Percentiles rank a stretch among this genome's conserved stretches.
phyloP scores from a whole-genome alignment of 2,888 invertebrate genomes.

The Trachelus troglodyta region DNA sequence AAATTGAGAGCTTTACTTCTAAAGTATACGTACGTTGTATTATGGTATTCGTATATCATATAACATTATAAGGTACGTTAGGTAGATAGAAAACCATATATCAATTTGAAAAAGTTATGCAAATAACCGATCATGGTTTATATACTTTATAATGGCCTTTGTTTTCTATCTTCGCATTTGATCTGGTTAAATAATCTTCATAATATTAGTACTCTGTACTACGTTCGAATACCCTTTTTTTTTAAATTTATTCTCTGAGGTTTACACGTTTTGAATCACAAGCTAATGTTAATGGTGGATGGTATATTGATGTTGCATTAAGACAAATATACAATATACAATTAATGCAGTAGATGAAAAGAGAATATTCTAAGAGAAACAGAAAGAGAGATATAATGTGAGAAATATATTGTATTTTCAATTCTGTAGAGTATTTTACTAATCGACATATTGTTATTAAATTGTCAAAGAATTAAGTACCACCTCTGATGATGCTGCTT shows the following conservation, averaged over 20 bases:
- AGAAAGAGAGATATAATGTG: constrained; percentile 7
- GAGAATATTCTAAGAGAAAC: constrained; percentile 21
- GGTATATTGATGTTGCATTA: constrained; percentile 24
- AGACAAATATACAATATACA: constrained; percentile 22
- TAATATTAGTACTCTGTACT: background rate
- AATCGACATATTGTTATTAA: constrained; percentile 35
- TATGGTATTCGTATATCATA: background rate
- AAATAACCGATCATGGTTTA: background rate
- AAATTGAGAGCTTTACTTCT: background rate
- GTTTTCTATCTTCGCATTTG: background rate
- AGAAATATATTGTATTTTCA: constrained; percentile 44
- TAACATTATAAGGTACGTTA: background rate
- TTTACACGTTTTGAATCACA: constrained; percentile 27
- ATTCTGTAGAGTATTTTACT: constrained; percentile 52
- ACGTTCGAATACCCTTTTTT: background rate
- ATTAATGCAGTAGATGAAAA: constrained; percentile 20
- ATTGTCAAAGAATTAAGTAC: constrained; percentile 5
- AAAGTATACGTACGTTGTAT: background rate
- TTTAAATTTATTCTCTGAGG: background rate
- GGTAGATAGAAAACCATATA: background rate
- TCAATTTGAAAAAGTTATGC: background rate
- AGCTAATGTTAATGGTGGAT: constrained; percentile 23
- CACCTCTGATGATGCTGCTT: constrained; percentile 10
- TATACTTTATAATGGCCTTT: background rate
- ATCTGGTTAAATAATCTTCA: too few relatives aligned